Percentiles rank a stretch among this genome's conserved stretches.
Conservation (phyloP, 2,888 invertebrate species). For the Arge pagana region DNA sequence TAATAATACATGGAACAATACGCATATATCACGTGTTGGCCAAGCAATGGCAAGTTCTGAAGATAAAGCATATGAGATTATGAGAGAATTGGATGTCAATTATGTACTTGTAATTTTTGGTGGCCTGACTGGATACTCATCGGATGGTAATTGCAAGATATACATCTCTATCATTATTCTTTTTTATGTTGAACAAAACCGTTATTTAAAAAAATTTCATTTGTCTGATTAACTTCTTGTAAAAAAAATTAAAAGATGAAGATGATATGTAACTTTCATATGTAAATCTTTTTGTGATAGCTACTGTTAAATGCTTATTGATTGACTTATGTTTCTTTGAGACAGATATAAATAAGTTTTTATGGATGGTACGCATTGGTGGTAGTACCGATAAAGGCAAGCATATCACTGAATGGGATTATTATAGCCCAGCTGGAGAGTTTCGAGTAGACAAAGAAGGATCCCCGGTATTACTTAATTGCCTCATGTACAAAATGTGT, state of each 20-base stretch:
- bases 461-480: slow-evolving; percentile 88
- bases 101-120: slow-evolving; percentile 98
- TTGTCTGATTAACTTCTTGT: neutral
- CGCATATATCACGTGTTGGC: slow-evolving; percentile 96
- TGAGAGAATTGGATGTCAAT: slow-evolving; percentile 95
- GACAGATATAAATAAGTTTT: slow-evolving; percentile 95
- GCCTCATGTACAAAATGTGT: slow-evolving; percentile 99
- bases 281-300: too few species aligned
- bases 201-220: neutral
- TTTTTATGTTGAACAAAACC: neutral
- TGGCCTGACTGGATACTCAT: slow-evolving; percentile 97
- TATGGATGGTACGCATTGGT: slow-evolving; percentile 99
- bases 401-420: slow-evolving; percentile 95
- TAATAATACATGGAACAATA: slow-evolving; percentile 99
- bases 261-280: too few species aligned
- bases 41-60: slow-evolving; percentile 98
- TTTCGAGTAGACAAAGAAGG: slow-evolving; percentile 96
- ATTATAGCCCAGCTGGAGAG: slow-evolving; percentile 94
- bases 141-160: slow-evolving; percentile 80
- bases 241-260: too few species aligned
- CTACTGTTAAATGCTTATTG: too few species aligned
- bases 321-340: slow-evolving; percentile 22
- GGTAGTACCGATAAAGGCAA: slow-evolving; percentile 93
- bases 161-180: neutral
- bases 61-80: slow-evolving; percentile 96